Base-by-base conservation (phyloP, 1,140 invertebrate species). In the Drosophila arawakana region DNA sequence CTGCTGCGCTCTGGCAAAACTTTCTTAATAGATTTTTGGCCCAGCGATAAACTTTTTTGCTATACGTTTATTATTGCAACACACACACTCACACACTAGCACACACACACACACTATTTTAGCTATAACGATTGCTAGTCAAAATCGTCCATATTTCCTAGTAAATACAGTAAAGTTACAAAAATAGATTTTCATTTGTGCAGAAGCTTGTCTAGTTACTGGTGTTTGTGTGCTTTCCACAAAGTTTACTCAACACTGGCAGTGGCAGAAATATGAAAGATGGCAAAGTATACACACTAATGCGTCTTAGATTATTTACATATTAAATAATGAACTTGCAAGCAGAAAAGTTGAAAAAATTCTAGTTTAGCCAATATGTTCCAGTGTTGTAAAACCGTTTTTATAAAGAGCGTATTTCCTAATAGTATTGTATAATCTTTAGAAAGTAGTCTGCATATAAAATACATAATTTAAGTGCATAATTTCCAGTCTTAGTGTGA, bases 1-100 rank as follows among this genome's bases (percentile, higher is more conserved):
- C 81, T 85, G 81, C 81, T 84, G 81, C 75, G 78, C 76, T 83
- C 83, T 82, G 80, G 83, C 80, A 80, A 81, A 86, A 89, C 84
- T 89, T 89, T 89, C 84, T 89, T 89, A 89, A 89, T 89, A 89
- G 84, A 83, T 89, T 89, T 89, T 74, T 84, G 67, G 67, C 83
- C 69, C 76, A 75, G 78, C 66, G 84, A 88, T 84, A 89, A 89
- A 89, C 55, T 89, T 88, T 76, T 81, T 80, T 71, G 49, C 49
- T 66, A 18, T 61, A 49, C 60, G 34, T 52, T 39, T 63, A 63
- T 52, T 57, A 34, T 44, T 57, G 30, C 30, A 71, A 30, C 18
- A 37, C 46, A 59, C 11, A 47, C 39, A 7, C 50, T 1, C 30
- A 54, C 30, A 54, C 52, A 68, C 44, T 39, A 2, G 18, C 21